Evolutionary conservation across 2,113 vertebrate species (phyloP).

Genomic region (Hipposideros armiger): DNA sequence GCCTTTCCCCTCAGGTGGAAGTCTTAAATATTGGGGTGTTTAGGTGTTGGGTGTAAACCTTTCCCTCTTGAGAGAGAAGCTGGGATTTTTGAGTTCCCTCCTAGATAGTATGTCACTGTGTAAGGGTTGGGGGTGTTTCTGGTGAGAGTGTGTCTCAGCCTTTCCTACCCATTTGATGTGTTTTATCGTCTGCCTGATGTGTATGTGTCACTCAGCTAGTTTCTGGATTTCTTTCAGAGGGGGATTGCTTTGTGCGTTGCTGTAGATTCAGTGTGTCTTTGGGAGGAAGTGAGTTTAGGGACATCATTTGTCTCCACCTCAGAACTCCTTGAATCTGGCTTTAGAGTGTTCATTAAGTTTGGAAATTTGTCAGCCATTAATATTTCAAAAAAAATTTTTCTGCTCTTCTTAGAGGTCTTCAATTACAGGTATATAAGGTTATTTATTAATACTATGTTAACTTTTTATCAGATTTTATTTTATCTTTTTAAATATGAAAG

Average conservation of each 20-base stretch:
- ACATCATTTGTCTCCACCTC: neutral
- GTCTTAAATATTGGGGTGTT: neutral
- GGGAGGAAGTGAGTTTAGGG: neutral
- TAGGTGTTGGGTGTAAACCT: neutral
- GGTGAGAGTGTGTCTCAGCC: neutral
- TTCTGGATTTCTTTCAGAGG: neutral
- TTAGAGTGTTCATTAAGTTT: neutral
- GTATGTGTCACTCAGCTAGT: neutral
- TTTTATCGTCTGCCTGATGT: neutral
- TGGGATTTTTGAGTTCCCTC: neutral
- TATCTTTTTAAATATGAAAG: slow-evolving; percentile 22
- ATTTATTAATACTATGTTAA: neutral
- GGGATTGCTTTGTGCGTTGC: neutral
- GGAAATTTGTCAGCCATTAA: neutral
- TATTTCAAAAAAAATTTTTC: neutral
- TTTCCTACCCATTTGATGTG: neutral
- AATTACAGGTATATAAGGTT: neutral
- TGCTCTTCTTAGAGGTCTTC: neutral
- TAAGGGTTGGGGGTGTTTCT: neutral
- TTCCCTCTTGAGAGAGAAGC: neutral
- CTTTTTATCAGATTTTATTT: neutral
- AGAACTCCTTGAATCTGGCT: neutral
- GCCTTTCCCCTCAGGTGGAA: neutral
- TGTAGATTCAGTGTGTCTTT: neutral
- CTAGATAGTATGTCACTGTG: neutral